Base-by-base conservation (phyloP, 37 sponge, comb jelly and placozoan genomes). In the Eunapius fragilis region DNA sequence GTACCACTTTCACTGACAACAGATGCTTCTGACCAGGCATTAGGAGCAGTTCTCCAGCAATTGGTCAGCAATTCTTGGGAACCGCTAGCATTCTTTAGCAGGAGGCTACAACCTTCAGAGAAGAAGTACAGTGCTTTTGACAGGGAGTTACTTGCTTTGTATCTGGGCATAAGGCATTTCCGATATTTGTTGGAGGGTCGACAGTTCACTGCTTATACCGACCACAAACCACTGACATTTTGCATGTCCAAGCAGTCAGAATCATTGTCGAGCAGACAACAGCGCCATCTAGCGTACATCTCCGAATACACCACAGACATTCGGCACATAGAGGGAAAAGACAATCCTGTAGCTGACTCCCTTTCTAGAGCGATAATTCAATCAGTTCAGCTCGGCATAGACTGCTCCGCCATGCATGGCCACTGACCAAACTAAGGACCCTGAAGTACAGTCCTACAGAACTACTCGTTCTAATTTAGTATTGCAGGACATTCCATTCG, bases 151-250 rank as follows among this genome's bases (percentile, higher is more conserved):
- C 83, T 82, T 37, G 83, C 68, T 7, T 34, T 78, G 27, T 85
- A 85, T 47, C 86, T 85, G 2, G 71, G 74, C 2, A 31, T 78
- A 30, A 35, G 71, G 28, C 79, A 85, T 68, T 85, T 85, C 47
- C 50, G 86, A 34, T 48, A 84, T 75, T 84, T 74, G 36, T 37
- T 83, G 47, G 86, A 84, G 77, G 86, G 86, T 45, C 78, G 72
- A 3, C 25, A 76, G 37, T 87, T 87, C 68, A 58, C 33, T 24
- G 81, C 87, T 25, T 80, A 37, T 37, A 87, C 80, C 25, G 50
- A 86, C 72, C 86, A 86, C 72, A 86, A 71, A 72, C 81, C 75
- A 31, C 75, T 87, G 68, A 87, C 87, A 25, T 87, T 74, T 74
- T 75, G 38, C 30, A 80, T 87, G 80, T 36, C 75, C 28, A 87